Base-by-base conservation (phyloP, 2,797 vertebrate genomes). In the Sebastes wilsoni region DNA sequence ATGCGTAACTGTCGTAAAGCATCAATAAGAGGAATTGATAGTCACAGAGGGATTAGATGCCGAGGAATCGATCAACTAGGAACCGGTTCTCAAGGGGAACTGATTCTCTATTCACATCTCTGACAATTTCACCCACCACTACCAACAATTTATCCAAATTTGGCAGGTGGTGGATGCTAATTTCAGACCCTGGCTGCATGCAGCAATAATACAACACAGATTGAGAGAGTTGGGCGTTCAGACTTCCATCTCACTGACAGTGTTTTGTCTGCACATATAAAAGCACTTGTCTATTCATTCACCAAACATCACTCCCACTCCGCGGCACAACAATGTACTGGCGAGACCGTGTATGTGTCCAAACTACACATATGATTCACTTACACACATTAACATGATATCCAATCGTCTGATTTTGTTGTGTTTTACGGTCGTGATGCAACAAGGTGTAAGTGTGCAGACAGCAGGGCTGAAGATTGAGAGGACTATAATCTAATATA, bases 391-490 rank as follows among this genome's bases (percentile, higher is more conserved):
- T 22, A 22, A 70, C 5, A 2, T 18, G 22, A 22, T 55, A 49
- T 6, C 54, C 11, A 23, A 9, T 62, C 0, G 32, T 20, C 12
- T 73, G 14, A n/a, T 55, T 55, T 61, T 61, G 13, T 72, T 80
- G 55, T 28, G 56, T 28, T 52, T 22, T 61, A 25, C 27, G 28
- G 25, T 38, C 38, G 70, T 92, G 74, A 90, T 86, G 83, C 79
- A 91, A 91, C 32, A 72, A 80, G 75, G 76, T 83, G 79, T 54
- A 87, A 88, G 70, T 42, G 52, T 82, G 72, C 14, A 75, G 80
- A 73, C 62, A 54, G 68, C 2, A 11, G 36, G 69, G 64, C 22
- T 55, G 75, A 81, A 85, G 85, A 91, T 80, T 85, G 73, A 91
- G 68, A 32, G 62, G 64, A 84, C 75, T 83, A 46, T 80, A 86